Evolutionary conservation across 2,888 invertebrate genomes (phyloP), one percentile per base, ranked within the genome.

Genomic region (Melinopterus prodromus): DNA sequence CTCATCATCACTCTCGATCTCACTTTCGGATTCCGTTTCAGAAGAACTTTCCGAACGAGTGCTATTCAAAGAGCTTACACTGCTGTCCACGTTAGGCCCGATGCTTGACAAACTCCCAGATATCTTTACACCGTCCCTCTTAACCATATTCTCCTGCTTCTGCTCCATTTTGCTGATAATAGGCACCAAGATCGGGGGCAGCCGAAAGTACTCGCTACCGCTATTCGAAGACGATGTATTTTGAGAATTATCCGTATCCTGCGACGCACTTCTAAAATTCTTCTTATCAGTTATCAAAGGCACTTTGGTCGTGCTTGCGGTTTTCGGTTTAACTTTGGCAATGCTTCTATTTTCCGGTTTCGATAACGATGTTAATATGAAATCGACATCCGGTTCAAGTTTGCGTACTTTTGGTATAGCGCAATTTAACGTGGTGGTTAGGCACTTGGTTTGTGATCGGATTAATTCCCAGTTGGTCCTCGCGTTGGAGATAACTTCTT

Each of bases 401-500:
- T 88, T 86, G 79, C 85, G 86, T 5, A 86, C 85, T 82, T 86
- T 87, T 69, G 86, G 85, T 7, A 85, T 82, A 77, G 84, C 87
- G 75, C 88, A 84, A 78, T 85, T 88, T 77, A 89, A 86, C 81
- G 86, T 90, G 53, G 87, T 83, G 38, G 87, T 85, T 70, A 93
- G 90, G 83, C 92, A 92, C 88, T 92, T 93, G 53, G 92, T 93
- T 89, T 89, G 89, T 4, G 95, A 93, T 81, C 95, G 91, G 14
- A 96, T 89, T 76, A 96, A 89, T 87, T 96, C 96, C 96, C 96
- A 96, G 86, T 96, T 96, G n/a, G 95, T 95, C 82, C 95, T 92
- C 1, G 96, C 96, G 86, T 96, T 96, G 70, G 95, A 94, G 82
- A 96, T 96, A 3, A 96, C 94, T 88, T 96, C 95, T 87, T 96